Base-by-base conservation (phyloP, 2,113 vertebrate genomes). In the Coregonus clupeaformis region DNA sequence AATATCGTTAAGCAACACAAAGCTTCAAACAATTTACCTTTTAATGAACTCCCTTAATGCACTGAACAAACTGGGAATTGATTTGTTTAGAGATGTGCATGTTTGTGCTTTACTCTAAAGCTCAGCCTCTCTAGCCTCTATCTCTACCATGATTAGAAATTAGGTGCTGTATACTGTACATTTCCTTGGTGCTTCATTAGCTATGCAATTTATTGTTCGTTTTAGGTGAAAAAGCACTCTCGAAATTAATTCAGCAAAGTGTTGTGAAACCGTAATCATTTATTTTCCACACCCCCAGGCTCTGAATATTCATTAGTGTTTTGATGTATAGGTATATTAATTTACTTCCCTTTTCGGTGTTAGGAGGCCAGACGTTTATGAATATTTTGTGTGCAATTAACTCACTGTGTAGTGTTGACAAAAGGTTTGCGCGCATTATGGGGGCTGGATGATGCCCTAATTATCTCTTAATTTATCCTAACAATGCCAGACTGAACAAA, bases 361-460 rank as follows among this genome's bases (percentile, higher is more conserved):
- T 85, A 63, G 73, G 75, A 86, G 74, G 70, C 65, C 77, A 81
- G 86, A 79, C 80, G 62, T 85, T 86, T 83, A 86, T 88, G 85
- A 86, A 88, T 88, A 90, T 86, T 87, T 88, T 81, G 84, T 77
- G 76, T 72, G 80, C 77, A 84, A 85, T 89, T 89, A 89, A 79
- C 74, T 71, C 64, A 70, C 68, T 27, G 30, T 52, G 81, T 72
- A n/a, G 80, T 30, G 77, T 81, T 74, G 74, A 85, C 81, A 77
- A 84, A 89, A 86, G 69, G 49, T 87, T 88, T 79, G 45, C 24
- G 70, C 27, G 74, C 78, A 83, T 87, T 86, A 85, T 69, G 62
- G 60, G 16, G 75, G 76, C 84, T 80, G 71, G 87, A 86, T 90
- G 70, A 75, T 76, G 77, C 81, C 85, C 76, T 89, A 87, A 90